Evolutionary conservation across 2,113 vertebrate species (phyloP), one percentile per base, ranked within the genome.

Genomic region (Peromyscus polionotus): DNA sequence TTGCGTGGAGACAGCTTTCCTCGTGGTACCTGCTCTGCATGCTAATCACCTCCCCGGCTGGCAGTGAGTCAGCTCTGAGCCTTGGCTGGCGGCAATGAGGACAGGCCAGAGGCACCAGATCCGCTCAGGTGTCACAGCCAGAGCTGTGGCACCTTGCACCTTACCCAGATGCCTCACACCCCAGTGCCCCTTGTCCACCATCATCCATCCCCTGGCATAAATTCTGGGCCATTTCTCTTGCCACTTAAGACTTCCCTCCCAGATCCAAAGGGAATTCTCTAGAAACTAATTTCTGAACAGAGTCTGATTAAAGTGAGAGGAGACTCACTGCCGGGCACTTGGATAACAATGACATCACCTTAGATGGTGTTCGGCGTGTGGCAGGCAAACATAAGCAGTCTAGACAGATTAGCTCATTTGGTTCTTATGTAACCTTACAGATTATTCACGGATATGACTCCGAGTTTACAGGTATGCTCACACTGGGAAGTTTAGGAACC

Each of bases 1-100:
- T 97, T 97, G 98, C 97, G 1, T 61, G 89, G 97, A 97, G 97
- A 98, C 98, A 96, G 97, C 97, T 97, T 96, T 97, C 94, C 91
- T 95, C 91, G 33, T 1, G 3, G 94, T 88, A 97, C 97, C 97
- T 97, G 94, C 97, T 89, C 97, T 95, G 98, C 83, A 98, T 98
- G 86, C 96, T 98, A 97, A 98, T 97, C 89, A 91, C 70, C 81
- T 70, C 39, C 83, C 61, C 79, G 91, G 89, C 84, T n/a, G 96
- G 96, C 16, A 0, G 97, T 97, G 97, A 98, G 97, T 98, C 98
- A 98, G 98, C 97, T 80, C 96, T 3, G 10, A 6, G 83, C 89
- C 90, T 63, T 86, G 95, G 92, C 92, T 1, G 24, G 45, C 39
- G 36, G 59, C 63, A 26, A 77, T 0, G 51, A 75, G 90, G n/a